Evolutionary conservation across 2,113 vertebrate species (phyloP).

Genomic region (Laticauda laticaudata): DNA sequence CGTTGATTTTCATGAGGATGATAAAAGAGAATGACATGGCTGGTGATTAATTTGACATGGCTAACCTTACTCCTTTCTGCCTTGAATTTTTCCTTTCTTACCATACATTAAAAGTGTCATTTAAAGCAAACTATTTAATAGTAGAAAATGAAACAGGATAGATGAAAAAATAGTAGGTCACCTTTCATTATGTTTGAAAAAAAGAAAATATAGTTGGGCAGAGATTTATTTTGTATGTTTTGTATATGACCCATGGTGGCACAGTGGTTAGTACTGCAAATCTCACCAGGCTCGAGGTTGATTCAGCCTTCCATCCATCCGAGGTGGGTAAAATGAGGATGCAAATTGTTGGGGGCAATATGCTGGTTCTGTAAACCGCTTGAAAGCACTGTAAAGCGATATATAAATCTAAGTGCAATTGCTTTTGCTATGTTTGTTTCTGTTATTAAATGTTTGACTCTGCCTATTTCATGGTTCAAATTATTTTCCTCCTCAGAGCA

Average conservation of each 20-base stretch:
- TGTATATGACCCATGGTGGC: too few species aligned
- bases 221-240: neutral
- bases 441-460: constrained; percentile 37
- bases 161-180: neutral
- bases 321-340: too few species aligned
- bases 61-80: constrained; percentile 37
- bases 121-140: neutral
- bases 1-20: constrained; percentile 29
- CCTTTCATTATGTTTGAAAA: neutral
- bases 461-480: constrained; percentile 54
- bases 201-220: neutral
- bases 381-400: too few species aligned
- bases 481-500: constrained; percentile 48
- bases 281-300: too few species aligned
- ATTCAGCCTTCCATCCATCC: too few species aligned
- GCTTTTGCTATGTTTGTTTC: neutral
- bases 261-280: too few species aligned
- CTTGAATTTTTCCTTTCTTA: constrained; percentile 34
- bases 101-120: constrained; percentile 34
- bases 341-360: too few species aligned
- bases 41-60: constrained; percentile 52
- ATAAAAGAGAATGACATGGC: constrained; percentile 40
- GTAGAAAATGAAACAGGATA: neutral
- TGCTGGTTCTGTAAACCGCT: too few species aligned
- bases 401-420: too few species aligned